These are phyloP conservation scores for Pyrrhia umbra DNA, from an alignment of 2,888 invertebrate genomes.

Conservation along the genomic window DNA sequence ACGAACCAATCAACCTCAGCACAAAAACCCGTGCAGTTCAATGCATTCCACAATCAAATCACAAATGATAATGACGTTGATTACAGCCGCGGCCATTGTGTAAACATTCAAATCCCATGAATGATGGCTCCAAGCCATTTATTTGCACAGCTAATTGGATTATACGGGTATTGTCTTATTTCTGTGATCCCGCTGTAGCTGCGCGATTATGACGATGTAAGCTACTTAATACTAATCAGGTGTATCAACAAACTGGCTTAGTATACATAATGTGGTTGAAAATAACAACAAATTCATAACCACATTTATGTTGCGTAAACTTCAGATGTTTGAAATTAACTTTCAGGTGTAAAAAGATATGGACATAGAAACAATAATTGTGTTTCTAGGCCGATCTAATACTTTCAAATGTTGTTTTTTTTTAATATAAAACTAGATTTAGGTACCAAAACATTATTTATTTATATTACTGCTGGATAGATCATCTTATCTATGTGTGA, in stretches of 20 bases:
- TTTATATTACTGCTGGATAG: too few relatives aligned
- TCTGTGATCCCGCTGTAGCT: conserved; percentile 13
- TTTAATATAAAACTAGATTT: too few relatives aligned
- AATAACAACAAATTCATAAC: background rate
- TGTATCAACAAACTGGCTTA: conserved; percentile 6
- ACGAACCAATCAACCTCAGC: background rate
- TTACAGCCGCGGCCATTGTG: conserved; percentile 15
- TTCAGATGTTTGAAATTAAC: too few relatives aligned
- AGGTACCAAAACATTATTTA: too few relatives aligned
- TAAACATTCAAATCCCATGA: conserved; percentile 30
- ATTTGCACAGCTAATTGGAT: conserved; percentile 50
- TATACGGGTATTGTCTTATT: conserved; percentile 46
- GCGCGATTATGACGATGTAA: conserved; percentile 15
- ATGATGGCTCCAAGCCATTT: conserved; percentile 40
- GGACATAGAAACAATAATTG: too few relatives aligned
- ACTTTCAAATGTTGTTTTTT: too few relatives aligned
- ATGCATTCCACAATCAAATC: background rate
- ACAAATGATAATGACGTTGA: conserved; percentile 17
- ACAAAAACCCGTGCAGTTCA: background rate
- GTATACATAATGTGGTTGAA: conserved; percentile 1
- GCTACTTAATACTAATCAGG: conserved; percentile 38
- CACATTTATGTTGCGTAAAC: too few relatives aligned
- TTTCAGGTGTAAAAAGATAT: too few relatives aligned
- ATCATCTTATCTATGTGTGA: too few relatives aligned
- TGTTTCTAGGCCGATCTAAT: too few relatives aligned